These are phyloP conservation scores for Plebejus melissa DNA, from an alignment of 2,888 invertebrate genomes.

Conservation along the genomic window DNA sequence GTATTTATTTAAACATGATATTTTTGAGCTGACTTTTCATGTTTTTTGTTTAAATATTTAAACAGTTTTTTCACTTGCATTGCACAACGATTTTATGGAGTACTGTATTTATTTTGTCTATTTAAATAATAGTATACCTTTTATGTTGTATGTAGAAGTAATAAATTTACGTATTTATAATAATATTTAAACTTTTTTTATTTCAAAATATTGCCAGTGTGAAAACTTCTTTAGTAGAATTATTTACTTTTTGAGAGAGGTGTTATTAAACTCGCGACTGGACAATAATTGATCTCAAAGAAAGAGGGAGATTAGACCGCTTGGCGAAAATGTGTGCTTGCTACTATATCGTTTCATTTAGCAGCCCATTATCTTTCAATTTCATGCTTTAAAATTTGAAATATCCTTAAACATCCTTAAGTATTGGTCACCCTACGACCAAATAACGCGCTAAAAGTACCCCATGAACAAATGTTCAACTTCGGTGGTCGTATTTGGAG, in stretches of 20 bases:
- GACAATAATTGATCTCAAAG: no score
- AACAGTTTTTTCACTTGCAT: neutral
- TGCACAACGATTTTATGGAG: neutral
- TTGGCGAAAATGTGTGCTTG: no score
- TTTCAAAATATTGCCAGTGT: no score
- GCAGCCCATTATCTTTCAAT: no score
- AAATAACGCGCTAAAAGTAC: conserved; percentile 19
- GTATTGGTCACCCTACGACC: neutral
- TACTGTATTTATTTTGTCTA: neutral
- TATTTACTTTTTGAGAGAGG: no score
- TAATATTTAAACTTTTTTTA: neutral
- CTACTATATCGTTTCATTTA: no score
- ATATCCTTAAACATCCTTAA: neutral
- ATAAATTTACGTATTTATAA: no score
- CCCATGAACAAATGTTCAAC: conserved; percentile 14
- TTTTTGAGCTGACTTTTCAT: conserved; percentile 3
- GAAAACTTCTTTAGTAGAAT: no score
- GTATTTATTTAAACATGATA: conserved; percentile 13
- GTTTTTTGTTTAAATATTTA: conserved; percentile 5
- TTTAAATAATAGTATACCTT: no score
- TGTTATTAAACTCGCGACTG: no score
- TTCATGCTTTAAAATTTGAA: neutral
- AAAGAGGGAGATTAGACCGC: no score
- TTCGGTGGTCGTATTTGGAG: conserved; percentile 19
- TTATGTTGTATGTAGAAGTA: no score